Evolutionary conservation across 1,140 invertebrate species (phyloP).

Genomic region (Lycorma delicatula): DNA sequence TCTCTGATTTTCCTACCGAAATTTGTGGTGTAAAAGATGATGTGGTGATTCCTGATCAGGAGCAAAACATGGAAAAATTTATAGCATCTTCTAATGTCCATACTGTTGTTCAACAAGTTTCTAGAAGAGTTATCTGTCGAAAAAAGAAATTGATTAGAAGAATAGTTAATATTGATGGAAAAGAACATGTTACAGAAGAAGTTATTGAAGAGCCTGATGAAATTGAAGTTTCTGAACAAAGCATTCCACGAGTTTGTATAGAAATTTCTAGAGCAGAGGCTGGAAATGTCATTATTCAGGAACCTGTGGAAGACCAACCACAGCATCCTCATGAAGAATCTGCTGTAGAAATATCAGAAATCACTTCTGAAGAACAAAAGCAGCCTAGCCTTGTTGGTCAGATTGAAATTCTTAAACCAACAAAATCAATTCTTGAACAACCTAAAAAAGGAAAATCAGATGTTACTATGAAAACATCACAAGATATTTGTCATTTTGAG

Average conservation of each 20-base stretch:
- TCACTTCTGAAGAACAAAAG: constrained; percentile 11
- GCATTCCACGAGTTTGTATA: constrained; percentile 59
- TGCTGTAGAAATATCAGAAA: constrained; percentile 19
- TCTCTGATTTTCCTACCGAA: constrained; percentile 51
- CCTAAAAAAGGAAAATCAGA: too few species aligned
- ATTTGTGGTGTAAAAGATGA: too few species aligned
- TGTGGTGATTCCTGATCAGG: constrained; percentile 14
- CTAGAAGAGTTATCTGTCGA: constrained; percentile 61
- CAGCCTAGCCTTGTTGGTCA: too few species aligned
- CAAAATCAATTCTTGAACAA: too few species aligned
- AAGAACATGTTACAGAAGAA: constrained; percentile 72
- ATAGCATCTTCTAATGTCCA: constrained; percentile 55
- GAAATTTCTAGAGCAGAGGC: constrained; percentile 47
- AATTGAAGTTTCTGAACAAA: constrained; percentile 64
- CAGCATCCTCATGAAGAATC: constrained; percentile 17
- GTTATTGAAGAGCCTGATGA: constrained; percentile 73
- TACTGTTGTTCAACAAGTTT: constrained; percentile 70
- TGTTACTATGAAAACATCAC: too few species aligned
- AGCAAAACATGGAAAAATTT: constrained; percentile 37
- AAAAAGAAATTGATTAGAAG: constrained; percentile 62
- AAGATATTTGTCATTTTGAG: too few species aligned
- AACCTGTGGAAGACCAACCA: constrained; percentile 9
- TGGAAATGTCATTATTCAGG: constrained; percentile 7
- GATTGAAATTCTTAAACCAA: too few species aligned
- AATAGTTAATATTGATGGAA: constrained; percentile 68